A percentile compares a stretch with the other conserved stretches of the same genome.
Conservation (phyloP, 2,888 invertebrate species). For the Pseudococcus longispinus region DNA sequence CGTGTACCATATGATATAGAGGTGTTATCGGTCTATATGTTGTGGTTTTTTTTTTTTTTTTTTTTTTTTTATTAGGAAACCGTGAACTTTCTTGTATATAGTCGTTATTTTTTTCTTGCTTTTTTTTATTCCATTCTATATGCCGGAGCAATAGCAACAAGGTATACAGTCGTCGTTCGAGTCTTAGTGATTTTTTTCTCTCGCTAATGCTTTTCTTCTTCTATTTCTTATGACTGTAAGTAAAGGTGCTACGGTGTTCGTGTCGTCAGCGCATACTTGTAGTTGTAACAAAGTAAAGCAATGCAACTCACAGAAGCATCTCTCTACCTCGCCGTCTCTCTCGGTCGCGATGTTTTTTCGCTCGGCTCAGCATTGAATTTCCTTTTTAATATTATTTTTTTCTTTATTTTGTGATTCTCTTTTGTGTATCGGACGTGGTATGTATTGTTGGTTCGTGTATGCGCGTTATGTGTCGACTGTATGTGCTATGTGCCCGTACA, state of each 20-base stretch:
- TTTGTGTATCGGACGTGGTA: slow-evolving; percentile 56
- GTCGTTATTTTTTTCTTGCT: slow-evolving; percentile 2
- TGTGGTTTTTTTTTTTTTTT: background rate
- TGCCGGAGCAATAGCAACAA: background rate
- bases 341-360: slow-evolving; percentile 9
- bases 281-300: background rate
- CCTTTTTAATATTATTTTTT: slow-evolving; percentile 54
- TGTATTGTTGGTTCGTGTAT: slow-evolving; percentile 56
- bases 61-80: slow-evolving; percentile 3
- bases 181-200: slow-evolving; percentile 9
- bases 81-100: slow-evolving; percentile 47
- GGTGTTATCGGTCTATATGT: slow-evolving; percentile 47
- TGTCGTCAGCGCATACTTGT: background rate
- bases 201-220: background rate
- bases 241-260: background rate
- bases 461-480: slow-evolving; percentile 34
- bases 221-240: background rate
- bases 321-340: background rate
- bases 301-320: background rate
- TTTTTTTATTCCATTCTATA: background rate
- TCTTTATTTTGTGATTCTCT: slow-evolving; percentile 53
- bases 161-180: background rate
- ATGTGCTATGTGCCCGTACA: slow-evolving; percentile 53
- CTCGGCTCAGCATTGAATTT: slow-evolving; percentile 52
- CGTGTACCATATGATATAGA: slow-evolving; percentile 18